A percentile compares a stretch with the other conserved stretches of the same genome.
phyloP scores from a whole-genome alignment of 2,888 invertebrate species.

The Emesis russula region DNA sequence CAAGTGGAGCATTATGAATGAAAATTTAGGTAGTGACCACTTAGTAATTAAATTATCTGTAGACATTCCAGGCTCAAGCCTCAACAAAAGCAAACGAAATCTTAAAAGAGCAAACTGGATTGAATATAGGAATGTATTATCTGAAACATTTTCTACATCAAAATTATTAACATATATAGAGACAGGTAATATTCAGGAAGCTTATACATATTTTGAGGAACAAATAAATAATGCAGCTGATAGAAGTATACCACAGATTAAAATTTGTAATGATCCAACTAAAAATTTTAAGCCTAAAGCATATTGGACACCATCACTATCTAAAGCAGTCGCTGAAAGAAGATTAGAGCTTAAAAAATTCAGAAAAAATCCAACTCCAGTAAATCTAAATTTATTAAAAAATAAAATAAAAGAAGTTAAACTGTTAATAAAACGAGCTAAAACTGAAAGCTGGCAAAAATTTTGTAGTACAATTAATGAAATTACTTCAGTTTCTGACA shows the following conservation, averaged over 20 bases:
- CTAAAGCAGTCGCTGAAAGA: constrained; percentile 6
- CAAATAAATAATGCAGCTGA: neutral
- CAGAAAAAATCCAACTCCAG: too few relatives aligned
- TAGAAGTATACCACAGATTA: neutral
- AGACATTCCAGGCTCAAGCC: neutral
- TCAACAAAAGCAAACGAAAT: constrained; percentile 35
- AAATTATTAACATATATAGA: neutral
- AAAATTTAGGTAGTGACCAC: constrained; percentile 59
- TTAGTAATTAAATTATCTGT: constrained; percentile 35
- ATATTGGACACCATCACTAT: constrained; percentile 4
- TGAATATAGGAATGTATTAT: neutral
- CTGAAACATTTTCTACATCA: neutral
- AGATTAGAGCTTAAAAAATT: neutral
- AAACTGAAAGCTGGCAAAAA: neutral
- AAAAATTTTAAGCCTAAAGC: constrained; percentile 6
- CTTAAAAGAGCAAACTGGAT: constrained; percentile 45
- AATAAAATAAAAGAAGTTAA: neutral
- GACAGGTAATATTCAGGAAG: neutral
- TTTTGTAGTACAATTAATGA: neutral
- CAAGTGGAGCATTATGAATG: constrained; percentile 55
- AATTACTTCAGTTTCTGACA: neutral
- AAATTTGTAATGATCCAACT: neutral
- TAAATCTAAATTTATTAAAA: too few relatives aligned
- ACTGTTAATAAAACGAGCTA: neutral
- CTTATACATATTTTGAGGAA: neutral